Conservation (phyloP, 2,888 invertebrate species). For the Leptopilina syphax region DNA sequence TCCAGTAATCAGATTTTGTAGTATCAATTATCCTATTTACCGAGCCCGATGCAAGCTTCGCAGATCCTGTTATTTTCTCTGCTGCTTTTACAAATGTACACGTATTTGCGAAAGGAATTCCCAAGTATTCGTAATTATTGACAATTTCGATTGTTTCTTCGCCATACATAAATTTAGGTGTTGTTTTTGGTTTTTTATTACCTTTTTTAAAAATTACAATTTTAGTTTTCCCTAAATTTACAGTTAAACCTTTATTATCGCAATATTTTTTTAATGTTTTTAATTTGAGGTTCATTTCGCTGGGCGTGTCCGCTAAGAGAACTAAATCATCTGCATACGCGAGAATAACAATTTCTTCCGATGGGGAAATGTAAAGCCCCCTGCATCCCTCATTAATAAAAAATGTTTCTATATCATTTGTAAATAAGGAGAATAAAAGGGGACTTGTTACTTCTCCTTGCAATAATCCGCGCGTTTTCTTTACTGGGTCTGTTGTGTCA, state of each 20-base stretch:
- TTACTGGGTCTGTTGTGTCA: not conserved
- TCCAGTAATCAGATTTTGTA: not conserved
- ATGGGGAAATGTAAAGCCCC: slow-evolving; percentile 2
- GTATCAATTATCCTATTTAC: not conserved
- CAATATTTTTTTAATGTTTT: slow-evolving; percentile 20
- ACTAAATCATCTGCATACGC: slow-evolving; percentile 41
- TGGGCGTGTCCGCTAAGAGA: slow-evolving; percentile 14
- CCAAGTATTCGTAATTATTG: slow-evolving; percentile 32
- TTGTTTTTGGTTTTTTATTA: not conserved
- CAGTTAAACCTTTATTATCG: not conserved
- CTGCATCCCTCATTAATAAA: not conserved
- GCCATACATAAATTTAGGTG: slow-evolving; percentile 13
- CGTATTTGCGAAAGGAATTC: slow-evolving; percentile 7
- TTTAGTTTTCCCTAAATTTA: not conserved
- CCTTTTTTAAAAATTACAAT: not conserved
- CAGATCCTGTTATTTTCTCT: not conserved
- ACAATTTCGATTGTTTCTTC: slow-evolving; percentile 13
- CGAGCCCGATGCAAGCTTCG: not conserved
- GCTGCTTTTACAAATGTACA: not conserved
- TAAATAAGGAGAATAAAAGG: slow-evolving; percentile 21
- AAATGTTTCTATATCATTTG: slow-evolving; percentile 28
- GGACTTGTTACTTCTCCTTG: slow-evolving; percentile 39
- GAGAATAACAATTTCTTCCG: not conserved
- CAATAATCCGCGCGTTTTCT: slow-evolving; percentile 12
- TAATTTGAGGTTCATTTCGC: not conserved